Percentiles rank a stretch among this genome's conserved stretches.
These are phyloP conservation scores for Oophaga pumilio DNA, from an alignment of 2,113 vertebrate species.

Conservation along the genomic window DNA sequence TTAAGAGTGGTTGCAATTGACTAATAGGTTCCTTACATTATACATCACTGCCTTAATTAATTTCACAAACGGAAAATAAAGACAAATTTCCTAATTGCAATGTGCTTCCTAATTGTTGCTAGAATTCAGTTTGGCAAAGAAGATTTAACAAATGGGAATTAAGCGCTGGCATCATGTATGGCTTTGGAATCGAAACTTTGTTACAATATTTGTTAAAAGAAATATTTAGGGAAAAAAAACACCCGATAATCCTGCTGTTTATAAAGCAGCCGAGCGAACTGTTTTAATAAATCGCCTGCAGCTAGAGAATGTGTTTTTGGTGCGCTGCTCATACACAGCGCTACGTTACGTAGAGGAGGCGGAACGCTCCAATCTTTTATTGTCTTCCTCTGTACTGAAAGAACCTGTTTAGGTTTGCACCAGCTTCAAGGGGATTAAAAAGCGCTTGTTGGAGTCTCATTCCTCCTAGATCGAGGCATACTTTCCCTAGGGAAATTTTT, in stretches of 20 bases:
- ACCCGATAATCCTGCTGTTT: neutral
- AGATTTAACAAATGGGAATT: neutral
- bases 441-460: slow-evolving; percentile 33
- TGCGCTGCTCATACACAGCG: neutral
- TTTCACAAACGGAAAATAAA: neutral
- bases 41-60: neutral
- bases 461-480: slow-evolving; percentile 12
- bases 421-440: slow-evolving; percentile 35
- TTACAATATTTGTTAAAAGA: neutral
- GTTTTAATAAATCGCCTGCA: slow-evolving; percentile 2
- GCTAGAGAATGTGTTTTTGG: slow-evolving; percentile 10
- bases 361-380: slow-evolving; percentile 9
- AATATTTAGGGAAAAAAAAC: neutral
- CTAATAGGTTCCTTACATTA: neutral
- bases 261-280: slow-evolving; percentile 9
- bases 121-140: neutral
- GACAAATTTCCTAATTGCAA: neutral
- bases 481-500: slow-evolving; percentile 47
- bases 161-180: neutral
- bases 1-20: neutral
- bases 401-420: slow-evolving; percentile 42
- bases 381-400: slow-evolving; percentile 26
- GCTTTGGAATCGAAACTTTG: neutral
- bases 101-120: neutral
- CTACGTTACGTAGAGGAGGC: neutral